Evolutionary conservation across 2,113 vertebrate species (phyloP), one percentile per base, ranked within the genome.

Genomic region (Pollimyrus isidori): DNA sequence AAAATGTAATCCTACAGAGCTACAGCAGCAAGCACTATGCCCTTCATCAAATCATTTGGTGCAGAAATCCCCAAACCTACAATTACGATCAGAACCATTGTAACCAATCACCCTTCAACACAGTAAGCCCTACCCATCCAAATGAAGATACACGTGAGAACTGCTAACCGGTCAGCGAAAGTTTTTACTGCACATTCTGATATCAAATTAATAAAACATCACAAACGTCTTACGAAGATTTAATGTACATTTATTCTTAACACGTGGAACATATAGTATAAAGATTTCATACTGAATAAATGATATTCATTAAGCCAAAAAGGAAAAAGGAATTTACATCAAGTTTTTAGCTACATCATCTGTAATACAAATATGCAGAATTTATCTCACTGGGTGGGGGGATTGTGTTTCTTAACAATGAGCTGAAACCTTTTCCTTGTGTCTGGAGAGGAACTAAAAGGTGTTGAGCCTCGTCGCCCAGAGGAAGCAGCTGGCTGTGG

Each of bases 221-320:
- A 97, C 97, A 98, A 97, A 97, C 95, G 95, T 98, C 97, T 98
- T 99, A 99, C 96, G 96, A 99, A 99, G 98, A 99, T 99, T 99
- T 99, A 98, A 99, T 99, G 98, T 99, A 98, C 98, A 99, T 99
- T 99, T 99, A 99, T 99, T 99, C 97, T 99, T 99, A 99, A 98
- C 98, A 99, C 97, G 97, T 98, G 97, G 98, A 99, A 98, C 98
- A 99, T 99, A 99, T 97, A 99, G 98, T 99, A 99, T 99, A 99
- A 99, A 99, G 98, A 99, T 99, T 98, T 99, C 97, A 99, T 99
- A 99, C 97, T 98, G 98, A 99, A 99, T 99, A 99, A 99, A 99
- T 99, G 98, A 99, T 99, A 99, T 98, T 99, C 97, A 98, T 99
- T 99, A 98, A 99, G 98, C 97, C 97, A 98, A 98, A 98, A 96